These are phyloP conservation scores for Cosmopolites sordidus DNA, from an alignment of 2,888 invertebrate species.

Conservation along the genomic window DNA sequence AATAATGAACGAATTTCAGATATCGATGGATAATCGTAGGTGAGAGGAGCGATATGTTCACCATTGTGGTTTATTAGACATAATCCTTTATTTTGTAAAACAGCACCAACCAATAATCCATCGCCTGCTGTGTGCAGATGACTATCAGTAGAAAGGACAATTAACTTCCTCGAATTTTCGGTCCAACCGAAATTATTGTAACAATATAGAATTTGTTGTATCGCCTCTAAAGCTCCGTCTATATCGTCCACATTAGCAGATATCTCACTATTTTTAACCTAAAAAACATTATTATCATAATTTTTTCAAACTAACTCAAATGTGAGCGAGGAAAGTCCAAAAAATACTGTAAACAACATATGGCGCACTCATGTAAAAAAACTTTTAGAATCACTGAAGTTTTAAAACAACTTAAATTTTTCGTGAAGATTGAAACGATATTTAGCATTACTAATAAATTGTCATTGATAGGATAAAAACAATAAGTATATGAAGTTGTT, in stretches of 20 bases:
- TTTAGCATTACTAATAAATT: too few species aligned
- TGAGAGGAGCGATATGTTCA: constrained; percentile 53
- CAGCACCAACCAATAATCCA: constrained; percentile 61
- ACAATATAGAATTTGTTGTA: constrained; percentile 74
- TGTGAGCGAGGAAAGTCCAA: too few species aligned
- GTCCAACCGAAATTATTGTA: constrained; percentile 69
- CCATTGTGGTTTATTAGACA: constrained; percentile 32
- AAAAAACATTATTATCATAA: too few species aligned
- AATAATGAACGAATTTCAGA: constrained; percentile 30
- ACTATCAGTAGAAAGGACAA: constrained; percentile 37
- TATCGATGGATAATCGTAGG: constrained; percentile 72
- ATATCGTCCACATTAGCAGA: constrained; percentile 36
- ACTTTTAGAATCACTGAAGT: too few species aligned
- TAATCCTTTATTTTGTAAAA: constrained; percentile 22
- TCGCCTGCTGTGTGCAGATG: constrained; percentile 65
- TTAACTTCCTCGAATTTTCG: constrained; percentile 55
- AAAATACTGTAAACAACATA: too few species aligned
- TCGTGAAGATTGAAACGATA: too few species aligned
- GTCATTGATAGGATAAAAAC: too few species aligned
- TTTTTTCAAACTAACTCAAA: too few species aligned
- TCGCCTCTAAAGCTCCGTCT: constrained; percentile 79
- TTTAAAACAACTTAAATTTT: too few species aligned
- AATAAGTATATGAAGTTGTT: too few species aligned
- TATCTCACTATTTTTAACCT: constrained; percentile 31
- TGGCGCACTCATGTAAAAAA: too few species aligned